These are phyloP conservation scores for Periophthalmodon schlosseri DNA, from an alignment of 2,113 vertebrate genomes.

Conservation along the genomic window DNA sequence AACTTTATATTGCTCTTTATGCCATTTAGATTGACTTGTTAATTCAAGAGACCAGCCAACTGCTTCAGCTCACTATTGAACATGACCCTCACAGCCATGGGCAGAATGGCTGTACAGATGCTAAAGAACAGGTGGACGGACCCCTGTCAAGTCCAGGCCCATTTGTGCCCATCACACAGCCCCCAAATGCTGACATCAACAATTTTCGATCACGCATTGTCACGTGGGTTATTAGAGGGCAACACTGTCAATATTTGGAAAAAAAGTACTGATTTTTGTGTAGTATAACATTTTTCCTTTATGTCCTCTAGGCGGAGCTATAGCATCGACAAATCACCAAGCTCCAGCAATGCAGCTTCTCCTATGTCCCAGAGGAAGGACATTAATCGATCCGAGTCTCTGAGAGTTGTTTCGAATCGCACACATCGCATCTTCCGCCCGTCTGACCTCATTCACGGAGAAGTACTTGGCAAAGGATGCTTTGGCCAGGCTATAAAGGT, in stretches of 20 bases:
- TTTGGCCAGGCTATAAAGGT: constrained; percentile 98
- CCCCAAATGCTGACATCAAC: constrained; percentile 72
- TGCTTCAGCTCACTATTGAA: constrained; percentile 94
- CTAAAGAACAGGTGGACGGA: constrained; percentile 60
- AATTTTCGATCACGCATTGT: constrained; percentile 76
- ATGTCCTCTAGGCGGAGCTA: constrained; percentile 84
- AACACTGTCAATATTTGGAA: background rate
- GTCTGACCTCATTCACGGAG: constrained; percentile 95
- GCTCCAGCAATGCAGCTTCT: constrained; percentile 82
- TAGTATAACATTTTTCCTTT: background rate
- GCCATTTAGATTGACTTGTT: constrained; percentile 87
- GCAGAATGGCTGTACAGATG: constrained; percentile 51
- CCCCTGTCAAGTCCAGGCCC: constrained; percentile 77
- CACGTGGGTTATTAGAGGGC: constrained; percentile 76
- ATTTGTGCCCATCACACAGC: constrained; percentile 71
- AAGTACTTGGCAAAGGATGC: constrained; percentile 94
- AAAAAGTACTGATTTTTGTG: background rate
- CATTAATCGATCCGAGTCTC: constrained; percentile 90
- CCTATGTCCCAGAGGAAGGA: constrained; percentile 87
- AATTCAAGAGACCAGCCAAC: constrained; percentile 93
- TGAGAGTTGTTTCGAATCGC: constrained; percentile 82
- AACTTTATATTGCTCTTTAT: background rate
- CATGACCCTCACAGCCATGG: constrained; percentile 86
- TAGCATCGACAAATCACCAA: constrained; percentile 92
- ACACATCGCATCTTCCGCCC: constrained; percentile 94